Evolutionary conservation across 2,797 vertebrate genomes (phyloP).

Genomic region (Takifugu ocellatus): DNA sequence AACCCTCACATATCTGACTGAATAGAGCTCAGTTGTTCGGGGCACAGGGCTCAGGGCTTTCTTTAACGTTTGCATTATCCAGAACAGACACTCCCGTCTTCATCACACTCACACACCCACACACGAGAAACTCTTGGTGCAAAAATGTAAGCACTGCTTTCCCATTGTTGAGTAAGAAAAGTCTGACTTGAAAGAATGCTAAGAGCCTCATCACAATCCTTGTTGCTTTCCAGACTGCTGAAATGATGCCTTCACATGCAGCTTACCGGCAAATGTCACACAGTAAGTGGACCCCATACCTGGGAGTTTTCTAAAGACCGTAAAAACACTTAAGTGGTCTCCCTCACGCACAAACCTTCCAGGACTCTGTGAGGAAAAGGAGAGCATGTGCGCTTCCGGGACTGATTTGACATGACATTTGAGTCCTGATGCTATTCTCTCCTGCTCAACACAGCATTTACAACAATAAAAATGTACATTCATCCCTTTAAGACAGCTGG

Average conservation of each 20-base stretch:
- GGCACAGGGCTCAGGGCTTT: slow-evolving; percentile 6
- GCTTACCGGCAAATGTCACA: neutral
- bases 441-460: no score
- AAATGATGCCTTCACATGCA: neutral
- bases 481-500: no score
- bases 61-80: slow-evolving; percentile 40
- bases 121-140: slow-evolving; percentile 9
- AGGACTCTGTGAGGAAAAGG: no score
- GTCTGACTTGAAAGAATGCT: slow-evolving; percentile 1
- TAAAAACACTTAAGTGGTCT: neutral
- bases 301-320: neutral
- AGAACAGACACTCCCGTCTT: slow-evolving; percentile 22
- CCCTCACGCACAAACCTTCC: no score
- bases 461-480: no score
- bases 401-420: no score
- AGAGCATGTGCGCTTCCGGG: no score
- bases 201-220: neutral
- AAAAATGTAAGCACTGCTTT: slow-evolving; percentile 8
- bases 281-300: neutral
- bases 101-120: neutral
- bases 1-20: slow-evolving; percentile 20
- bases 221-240: neutral
- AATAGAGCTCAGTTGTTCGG: slow-evolving; percentile 15
- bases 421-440: no score
- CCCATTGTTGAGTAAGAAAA: neutral